Evolutionary conservation across 2,797 vertebrate species (phyloP), one percentile per base, ranked within the genome.

Genomic region (Anas acuta): DNA sequence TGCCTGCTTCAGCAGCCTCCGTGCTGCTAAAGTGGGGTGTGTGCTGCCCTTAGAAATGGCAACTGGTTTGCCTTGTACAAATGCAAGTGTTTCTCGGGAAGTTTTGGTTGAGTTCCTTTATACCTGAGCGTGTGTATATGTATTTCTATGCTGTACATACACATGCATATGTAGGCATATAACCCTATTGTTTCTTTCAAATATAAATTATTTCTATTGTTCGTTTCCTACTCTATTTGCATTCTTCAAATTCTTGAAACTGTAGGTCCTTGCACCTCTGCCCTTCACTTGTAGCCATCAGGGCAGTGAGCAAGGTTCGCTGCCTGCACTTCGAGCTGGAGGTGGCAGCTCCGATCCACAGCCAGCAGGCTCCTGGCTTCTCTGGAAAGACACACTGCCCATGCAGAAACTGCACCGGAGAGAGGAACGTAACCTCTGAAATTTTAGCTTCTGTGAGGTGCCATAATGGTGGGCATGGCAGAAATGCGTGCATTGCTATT

Each of bases 241-340:
- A 51, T 2, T 41, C 61, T 23, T 32, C 51, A 23, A 6, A 39
- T 22, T 71, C 61, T 74, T 39, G 53, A 18, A 35, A 39, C 16
- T 73, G 53, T 22, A 57, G 47, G 18, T 57, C 9, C 16, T 35
- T 56, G 4, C 60, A 51, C 79, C 22, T 41, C 56, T 76, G 13
- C 9, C 30, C 22, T 79, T 79, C 8, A 2, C 47, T 32, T 30
- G 25, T 18, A 37, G 9, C 22, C 1, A 1, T 64, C 43, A 22
- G 37, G 13, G 57, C 45, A 7, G 19, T 23, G 37, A 51, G 7
- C 4, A 41, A 51, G 56, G 53, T 8, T n/a, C 58, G 9, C 1
- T 43, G 35, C 33, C 11, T 5, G 2, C 21, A 11, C 41, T 32
- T 58, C 0, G 2, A 56, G 33, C 30, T 20, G n/a, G 30, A 67